Percentiles rank a stretch among this genome's conserved stretches.
phyloP scores from a whole-genome alignment of 2,888 invertebrate species.

The Sepiola atlantica region DNA sequence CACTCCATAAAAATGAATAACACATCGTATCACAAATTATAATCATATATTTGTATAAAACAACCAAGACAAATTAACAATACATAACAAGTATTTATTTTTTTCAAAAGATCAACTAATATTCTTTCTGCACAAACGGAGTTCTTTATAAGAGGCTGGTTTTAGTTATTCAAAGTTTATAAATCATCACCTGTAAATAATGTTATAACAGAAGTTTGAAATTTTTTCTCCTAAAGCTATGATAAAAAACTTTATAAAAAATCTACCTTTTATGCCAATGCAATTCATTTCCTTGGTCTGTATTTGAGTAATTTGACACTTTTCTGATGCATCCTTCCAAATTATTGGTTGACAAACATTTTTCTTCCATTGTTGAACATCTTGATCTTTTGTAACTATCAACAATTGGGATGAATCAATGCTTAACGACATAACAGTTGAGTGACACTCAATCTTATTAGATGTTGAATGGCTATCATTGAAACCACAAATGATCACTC shows the following conservation, averaged over 20 bases:
- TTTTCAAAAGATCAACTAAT: no score
- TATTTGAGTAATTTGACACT: not conserved
- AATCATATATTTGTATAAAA: no score
- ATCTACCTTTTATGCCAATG: not conserved
- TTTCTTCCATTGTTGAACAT: not conserved
- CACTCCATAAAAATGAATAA: no score
- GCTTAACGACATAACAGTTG: not conserved
- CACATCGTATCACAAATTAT: no score
- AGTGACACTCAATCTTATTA: not conserved
- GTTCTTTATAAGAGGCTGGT: no score
- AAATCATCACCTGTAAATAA: not conserved
- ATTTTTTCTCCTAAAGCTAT: not conserved
- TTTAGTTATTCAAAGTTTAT: no score
- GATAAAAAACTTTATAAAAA: not conserved
- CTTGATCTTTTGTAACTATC: not conserved
- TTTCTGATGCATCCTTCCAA: not conserved
- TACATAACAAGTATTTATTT: no score
- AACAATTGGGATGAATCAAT: not conserved
- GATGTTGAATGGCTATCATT: not conserved
- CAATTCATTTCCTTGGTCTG: not conserved
- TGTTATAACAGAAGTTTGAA: not conserved
- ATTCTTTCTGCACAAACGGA: no score
- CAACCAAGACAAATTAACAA: no score
- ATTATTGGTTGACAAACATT: not conserved
- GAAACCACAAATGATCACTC: conserved; percentile 38